A percentile compares a stretch with the other conserved stretches of the same genome.
Conservation (phyloP, 2,888 invertebrate genomes). For the Trissoscelio sp. region DNA sequence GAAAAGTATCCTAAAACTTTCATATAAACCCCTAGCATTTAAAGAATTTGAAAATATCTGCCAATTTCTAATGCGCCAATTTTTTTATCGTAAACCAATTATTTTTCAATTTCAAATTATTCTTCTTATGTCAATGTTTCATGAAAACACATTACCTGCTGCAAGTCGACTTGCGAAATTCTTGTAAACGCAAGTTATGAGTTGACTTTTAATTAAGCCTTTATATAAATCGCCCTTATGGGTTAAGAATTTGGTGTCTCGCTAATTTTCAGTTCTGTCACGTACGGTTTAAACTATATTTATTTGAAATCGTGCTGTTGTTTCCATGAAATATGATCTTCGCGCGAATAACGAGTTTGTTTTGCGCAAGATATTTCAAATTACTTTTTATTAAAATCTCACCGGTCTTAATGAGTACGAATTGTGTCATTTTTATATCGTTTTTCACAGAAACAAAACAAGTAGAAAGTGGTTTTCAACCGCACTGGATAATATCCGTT, state of each 20-base stretch:
- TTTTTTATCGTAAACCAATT: background rate
- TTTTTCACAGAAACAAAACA: no score
- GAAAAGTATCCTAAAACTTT: no score
- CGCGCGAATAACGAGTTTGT: background rate
- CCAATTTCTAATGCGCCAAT: no score
- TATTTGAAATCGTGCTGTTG: background rate
- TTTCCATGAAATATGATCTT: background rate
- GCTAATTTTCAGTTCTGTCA: background rate
- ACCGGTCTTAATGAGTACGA: no score
- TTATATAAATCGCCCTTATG: background rate
- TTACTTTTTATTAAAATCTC: background rate
- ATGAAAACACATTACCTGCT: background rate
- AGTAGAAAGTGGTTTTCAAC: no score
- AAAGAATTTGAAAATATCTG: no score
- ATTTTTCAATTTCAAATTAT: background rate
- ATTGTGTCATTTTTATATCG: no score
- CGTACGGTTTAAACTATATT: background rate
- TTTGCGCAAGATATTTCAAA: no score
- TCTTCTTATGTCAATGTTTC: slow-evolving; percentile 7
- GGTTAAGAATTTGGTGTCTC: background rate
- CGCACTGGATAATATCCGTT: background rate
- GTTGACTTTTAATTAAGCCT: slow-evolving; percentile 19
- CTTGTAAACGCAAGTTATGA: slow-evolving; percentile 10
- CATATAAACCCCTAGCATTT: no score
- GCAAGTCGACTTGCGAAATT: slow-evolving; percentile 1